A percentile compares a stretch with the other conserved stretches of the same genome.
Conservation (phyloP, 2,113 vertebrate genomes). For the Xiphophorus hellerii region DNA sequence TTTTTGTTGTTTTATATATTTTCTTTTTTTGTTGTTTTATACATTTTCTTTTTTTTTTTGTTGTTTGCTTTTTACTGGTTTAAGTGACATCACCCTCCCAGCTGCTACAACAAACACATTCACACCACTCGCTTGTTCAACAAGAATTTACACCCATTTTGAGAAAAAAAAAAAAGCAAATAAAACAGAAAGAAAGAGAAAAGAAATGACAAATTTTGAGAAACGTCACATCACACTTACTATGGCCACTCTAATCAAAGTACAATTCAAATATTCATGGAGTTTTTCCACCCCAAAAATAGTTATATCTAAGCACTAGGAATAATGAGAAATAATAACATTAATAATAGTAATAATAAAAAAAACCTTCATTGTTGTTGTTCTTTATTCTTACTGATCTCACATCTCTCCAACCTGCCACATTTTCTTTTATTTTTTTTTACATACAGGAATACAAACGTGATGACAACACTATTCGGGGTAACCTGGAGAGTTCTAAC, state of each 20-base stretch:
- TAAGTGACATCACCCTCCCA: constrained; percentile 73
- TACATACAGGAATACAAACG: constrained; percentile 88
- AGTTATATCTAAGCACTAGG: constrained; percentile 91
- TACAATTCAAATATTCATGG: constrained; percentile 93
- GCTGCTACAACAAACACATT: constrained; percentile 84
- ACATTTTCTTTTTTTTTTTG: constrained; percentile 13
- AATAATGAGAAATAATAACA: constrained; percentile 81
- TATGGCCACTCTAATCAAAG: constrained; percentile 94
- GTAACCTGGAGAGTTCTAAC: constrained; percentile 95
- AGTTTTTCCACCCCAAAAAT: constrained; percentile 85
- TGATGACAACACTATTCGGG: constrained; percentile 86
- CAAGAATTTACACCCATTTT: constrained; percentile 81
- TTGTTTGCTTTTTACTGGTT: constrained; percentile 51
- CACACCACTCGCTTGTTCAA: constrained; percentile 82
- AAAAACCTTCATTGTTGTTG: constrained; percentile 92
- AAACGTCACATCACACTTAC: constrained; percentile 88
- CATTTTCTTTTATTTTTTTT: constrained; percentile 76
- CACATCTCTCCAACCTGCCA: constrained; percentile 49
- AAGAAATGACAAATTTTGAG: constrained; percentile 38
- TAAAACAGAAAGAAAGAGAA: constrained; percentile 60
- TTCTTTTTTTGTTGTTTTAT: constrained; percentile 26
- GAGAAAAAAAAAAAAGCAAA: constrained; percentile 56
- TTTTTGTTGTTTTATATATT: too few species aligned
- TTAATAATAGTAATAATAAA: constrained; percentile 43
- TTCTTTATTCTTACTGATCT: constrained; percentile 90